phyloP scores from a whole-genome alignment of 2,888 invertebrate species.

The Apodemia zela region DNA sequence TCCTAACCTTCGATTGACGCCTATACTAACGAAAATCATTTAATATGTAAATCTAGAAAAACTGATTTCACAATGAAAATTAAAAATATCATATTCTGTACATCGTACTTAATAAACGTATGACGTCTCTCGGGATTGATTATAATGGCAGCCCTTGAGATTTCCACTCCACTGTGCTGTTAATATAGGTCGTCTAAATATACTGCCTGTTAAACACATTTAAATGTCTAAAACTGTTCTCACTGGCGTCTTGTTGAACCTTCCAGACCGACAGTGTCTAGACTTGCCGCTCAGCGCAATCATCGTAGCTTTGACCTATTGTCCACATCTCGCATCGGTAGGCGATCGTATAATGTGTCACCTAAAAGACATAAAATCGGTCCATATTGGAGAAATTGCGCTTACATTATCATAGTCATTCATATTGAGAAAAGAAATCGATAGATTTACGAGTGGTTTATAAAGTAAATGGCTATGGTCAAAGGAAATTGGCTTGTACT shows the following conservation, averaged over 20 bases:
- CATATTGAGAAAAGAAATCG: too few relatives aligned
- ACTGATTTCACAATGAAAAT: not conserved
- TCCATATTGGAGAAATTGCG: not conserved
- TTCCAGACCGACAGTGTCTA: constrained; percentile 8
- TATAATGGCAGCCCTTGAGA: not conserved
- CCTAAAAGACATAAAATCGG: not conserved
- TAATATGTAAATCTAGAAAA: not conserved
- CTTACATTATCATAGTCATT: too few relatives aligned
- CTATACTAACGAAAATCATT: not conserved
- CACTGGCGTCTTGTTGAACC: not conserved
- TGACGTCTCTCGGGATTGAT: not conserved
- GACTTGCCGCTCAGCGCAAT: not conserved
- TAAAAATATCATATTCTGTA: not conserved
- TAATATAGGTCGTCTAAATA: constrained; percentile 13
- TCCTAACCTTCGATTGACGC: too few relatives aligned
- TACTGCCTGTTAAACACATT: not conserved
- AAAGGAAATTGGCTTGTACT: too few relatives aligned
- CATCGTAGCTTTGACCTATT: not conserved
- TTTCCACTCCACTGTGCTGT: not conserved
- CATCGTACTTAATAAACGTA: not conserved
- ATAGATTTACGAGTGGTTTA: too few relatives aligned
- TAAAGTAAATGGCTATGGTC: too few relatives aligned
- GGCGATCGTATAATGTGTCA: not conserved
- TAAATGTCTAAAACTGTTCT: not conserved
- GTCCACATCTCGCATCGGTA: not conserved